phyloP scores from a whole-genome alignment of 2,797 vertebrate genomes.

The Xyrichtys novacula region DNA sequence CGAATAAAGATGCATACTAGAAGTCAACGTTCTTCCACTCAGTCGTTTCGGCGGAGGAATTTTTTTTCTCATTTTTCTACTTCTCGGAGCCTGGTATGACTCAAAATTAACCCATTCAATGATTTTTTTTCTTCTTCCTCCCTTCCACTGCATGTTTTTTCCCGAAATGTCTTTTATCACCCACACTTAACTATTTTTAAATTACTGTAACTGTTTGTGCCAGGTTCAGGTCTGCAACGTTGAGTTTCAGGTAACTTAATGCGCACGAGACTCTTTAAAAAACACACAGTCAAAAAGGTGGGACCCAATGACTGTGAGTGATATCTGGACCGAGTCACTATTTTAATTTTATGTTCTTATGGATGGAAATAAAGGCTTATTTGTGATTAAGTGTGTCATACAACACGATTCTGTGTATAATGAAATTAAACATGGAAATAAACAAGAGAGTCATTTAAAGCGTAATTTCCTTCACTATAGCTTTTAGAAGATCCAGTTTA shows the following conservation, averaged over 20 bases:
- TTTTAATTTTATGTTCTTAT: no score
- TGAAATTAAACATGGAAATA: no score
- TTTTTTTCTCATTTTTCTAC: conserved; percentile 83
- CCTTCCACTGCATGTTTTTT: conserved; percentile 54
- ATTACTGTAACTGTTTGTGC: neutral
- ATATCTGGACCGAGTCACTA: no score
- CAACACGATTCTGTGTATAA: no score
- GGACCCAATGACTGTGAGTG: no score
- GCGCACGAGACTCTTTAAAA: neutral
- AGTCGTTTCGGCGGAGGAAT: conserved; percentile 87
- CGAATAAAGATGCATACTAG: neutral
- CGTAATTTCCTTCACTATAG: no score
- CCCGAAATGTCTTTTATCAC: conserved; percentile 54
- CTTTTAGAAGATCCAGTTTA: no score
- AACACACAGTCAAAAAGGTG: neutral
- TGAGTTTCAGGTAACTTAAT: conserved; percentile 30
- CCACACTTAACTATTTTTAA: conserved; percentile 31
- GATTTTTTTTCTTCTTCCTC: conserved; percentile 37
- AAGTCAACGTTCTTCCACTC: conserved; percentile 46
- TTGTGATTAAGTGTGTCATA: no score
- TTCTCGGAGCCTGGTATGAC: conserved; percentile 82
- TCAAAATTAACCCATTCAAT: conserved; percentile 86
- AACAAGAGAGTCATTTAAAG: no score
- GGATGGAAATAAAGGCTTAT: no score
- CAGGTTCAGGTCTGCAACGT: conserved; percentile 5